Base-by-base conservation (phyloP, 2,888 invertebrate species). In the Petrolisthes manimaculis region DNA sequence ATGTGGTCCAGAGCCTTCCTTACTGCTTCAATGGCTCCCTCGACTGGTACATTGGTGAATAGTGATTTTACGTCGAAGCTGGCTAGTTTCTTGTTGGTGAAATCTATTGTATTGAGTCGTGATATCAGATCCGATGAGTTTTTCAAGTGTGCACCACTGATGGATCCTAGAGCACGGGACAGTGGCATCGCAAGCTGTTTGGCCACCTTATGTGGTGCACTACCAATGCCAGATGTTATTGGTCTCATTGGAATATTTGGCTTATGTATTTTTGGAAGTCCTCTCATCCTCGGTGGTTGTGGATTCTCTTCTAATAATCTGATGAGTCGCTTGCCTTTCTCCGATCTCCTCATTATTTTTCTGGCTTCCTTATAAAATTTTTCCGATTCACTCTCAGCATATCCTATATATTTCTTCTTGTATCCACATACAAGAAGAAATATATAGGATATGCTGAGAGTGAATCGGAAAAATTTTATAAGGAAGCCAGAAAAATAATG, bases 151-250 rank as follows among this genome's bases (percentile, higher is more conserved):
- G 56, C 18, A 21, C 21, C 79, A 0, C 77, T 77, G 9, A 79
- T 55, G n/a, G 6, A 55, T 14, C 79, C 79, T 18, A 79, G 79
- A 5, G 79, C n/a, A n/a, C 54, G 8, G 54, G 55, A 55, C 55
- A 79, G 4, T 4, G 55, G 79, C 24, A 55, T 79, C 2, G 79
- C 55, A 6, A 79, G 79, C 5, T 55, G 79, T 54, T 79, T 79
- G 6, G 79, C 79, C 55, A 79, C n/a, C 55, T n/a, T 5, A 24
- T 79, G 79, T 5, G 79, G 79, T 18, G 79, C 79, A 21, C 79
- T 79, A 5, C 79, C 79, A 2, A 79, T 79, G 5, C 55, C 0
- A 54, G 79, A 79, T 6, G 56, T 37, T 18, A 79, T 55, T 9
- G 79, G 18, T n/a, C 79, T 9, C 24, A 77, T 77, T 14, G 77